Conservation (phyloP, 92 coral and sea anemone species). For the Epizoanthus scotinus region DNA sequence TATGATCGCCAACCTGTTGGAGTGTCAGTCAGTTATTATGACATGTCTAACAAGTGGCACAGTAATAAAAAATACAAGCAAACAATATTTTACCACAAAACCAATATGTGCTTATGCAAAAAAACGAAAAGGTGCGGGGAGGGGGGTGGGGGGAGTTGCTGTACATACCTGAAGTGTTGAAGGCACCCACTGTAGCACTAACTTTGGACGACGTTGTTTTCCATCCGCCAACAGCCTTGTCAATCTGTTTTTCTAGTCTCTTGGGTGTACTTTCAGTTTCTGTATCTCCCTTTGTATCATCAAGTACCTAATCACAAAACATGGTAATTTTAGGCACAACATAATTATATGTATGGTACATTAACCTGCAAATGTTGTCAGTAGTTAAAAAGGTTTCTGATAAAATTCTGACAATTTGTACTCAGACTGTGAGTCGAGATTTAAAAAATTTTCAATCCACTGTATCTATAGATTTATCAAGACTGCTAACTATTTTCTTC, state of each 20-base stretch:
- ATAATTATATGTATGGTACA: not conserved
- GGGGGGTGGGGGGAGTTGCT: not conserved
- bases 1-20: constrained; percentile 86
- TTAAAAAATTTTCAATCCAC: not conserved
- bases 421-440: not conserved
- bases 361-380: not conserved
- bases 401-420: not conserved
- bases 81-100: too few relatives aligned
- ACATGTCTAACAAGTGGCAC: not conserved
- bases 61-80: not conserved
- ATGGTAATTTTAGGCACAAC: not conserved
- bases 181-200: constrained; percentile 76
- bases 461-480: not conserved
- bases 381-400: too few relatives aligned
- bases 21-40: not conserved
- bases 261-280: constrained; percentile 45
- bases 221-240: constrained; percentile 98
- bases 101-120: too few relatives aligned
- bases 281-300: constrained; percentile 21
- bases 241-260: constrained; percentile 80
- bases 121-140: too few relatives aligned
- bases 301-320: not conserved
- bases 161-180: constrained; percentile 68
- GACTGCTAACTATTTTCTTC: too few relatives aligned
- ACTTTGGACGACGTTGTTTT: constrained; percentile 84